A percentile compares a stretch with the other conserved stretches of the same genome.
These are phyloP conservation scores for Indicator indicator DNA, from an alignment of 2,113 vertebrate genomes.

Conservation along the genomic window DNA sequence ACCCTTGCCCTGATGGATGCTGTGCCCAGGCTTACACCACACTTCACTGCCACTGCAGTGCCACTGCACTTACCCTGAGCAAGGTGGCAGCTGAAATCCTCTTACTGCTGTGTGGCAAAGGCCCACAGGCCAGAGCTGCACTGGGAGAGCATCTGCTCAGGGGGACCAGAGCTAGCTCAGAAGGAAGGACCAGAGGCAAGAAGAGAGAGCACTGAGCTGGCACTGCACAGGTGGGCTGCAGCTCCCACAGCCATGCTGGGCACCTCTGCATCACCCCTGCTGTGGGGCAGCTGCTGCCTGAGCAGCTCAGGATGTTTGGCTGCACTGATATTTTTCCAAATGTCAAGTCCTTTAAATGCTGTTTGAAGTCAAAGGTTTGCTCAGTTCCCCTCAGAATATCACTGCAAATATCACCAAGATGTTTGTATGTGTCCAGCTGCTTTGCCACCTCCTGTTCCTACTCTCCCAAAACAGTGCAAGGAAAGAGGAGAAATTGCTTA, in stretches of 20 bases:
- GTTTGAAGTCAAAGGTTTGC: constrained; percentile 44
- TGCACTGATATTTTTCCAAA: constrained; percentile 50
- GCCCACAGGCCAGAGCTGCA: not conserved
- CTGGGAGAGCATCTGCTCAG: not conserved
- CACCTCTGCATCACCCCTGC: not conserved
- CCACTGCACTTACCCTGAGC: not conserved
- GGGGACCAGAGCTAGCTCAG: not conserved
- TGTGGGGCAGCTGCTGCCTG: not conserved
- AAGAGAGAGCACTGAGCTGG: not conserved
- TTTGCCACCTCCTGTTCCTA: not conserved
- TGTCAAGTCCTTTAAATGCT: constrained; percentile 38
- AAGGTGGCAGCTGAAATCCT: not conserved
- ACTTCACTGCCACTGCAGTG: not conserved
- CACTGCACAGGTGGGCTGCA: not conserved
- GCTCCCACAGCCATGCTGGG: not conserved
- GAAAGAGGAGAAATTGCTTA: not conserved
- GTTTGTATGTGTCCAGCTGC: constrained; percentile 39
- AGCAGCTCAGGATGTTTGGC: not conserved
- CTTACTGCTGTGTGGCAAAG: not conserved
- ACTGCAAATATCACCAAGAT: constrained; percentile 38
- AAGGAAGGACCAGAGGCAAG: not conserved
- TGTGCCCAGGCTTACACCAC: not conserved
- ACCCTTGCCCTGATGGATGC: not conserved
- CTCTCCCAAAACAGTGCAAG: not conserved
- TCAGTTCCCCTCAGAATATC: constrained; percentile 23